These are phyloP conservation scores for Rattus rattus DNA, from an alignment of 2,113 vertebrate species.

Conservation along the genomic window DNA sequence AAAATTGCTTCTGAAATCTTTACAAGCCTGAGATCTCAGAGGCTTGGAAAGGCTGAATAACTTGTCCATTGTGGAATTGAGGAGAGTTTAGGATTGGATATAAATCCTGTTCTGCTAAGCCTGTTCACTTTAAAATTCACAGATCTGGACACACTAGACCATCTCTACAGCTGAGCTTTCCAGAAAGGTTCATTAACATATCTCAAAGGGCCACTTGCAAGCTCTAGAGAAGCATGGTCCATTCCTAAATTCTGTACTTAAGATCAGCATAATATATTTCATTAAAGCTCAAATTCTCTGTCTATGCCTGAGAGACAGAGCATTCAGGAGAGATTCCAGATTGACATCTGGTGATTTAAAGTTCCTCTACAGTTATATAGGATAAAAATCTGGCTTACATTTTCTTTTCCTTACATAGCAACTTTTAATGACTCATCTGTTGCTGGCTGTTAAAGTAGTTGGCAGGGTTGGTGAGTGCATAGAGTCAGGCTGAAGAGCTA, in stretches of 20 bases:
- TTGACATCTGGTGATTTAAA: conserved; percentile 76
- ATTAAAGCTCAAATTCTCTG: conserved; percentile 24
- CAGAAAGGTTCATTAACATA: conserved; percentile 38
- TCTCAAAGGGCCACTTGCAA: conserved; percentile 14
- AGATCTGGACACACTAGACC: background rate
- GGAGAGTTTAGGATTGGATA: background rate
- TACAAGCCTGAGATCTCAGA: background rate
- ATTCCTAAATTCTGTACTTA: conserved; percentile 7
- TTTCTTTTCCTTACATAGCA: conserved; percentile 69
- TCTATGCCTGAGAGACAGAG: conserved; percentile 48
- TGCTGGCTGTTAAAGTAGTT: conserved; percentile 55
- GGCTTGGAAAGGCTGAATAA: background rate
- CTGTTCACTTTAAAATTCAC: conserved; percentile 1
- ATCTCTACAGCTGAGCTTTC: background rate
- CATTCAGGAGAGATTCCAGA: conserved; percentile 76
- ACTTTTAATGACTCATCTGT: conserved; percentile 71
- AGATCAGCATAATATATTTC: background rate
- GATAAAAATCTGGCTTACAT: conserved; percentile 71
- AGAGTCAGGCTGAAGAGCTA: conserved; percentile 45
- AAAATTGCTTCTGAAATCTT: background rate
- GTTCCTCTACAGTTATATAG: conserved; percentile 73
- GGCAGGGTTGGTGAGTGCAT: conserved; percentile 49
- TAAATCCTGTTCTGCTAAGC: background rate
- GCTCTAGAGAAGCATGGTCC: background rate
- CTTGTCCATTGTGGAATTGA: background rate